phyloP scores from a whole-genome alignment of 2,113 vertebrate species.

The Myiozetetes cayanensis region DNA sequence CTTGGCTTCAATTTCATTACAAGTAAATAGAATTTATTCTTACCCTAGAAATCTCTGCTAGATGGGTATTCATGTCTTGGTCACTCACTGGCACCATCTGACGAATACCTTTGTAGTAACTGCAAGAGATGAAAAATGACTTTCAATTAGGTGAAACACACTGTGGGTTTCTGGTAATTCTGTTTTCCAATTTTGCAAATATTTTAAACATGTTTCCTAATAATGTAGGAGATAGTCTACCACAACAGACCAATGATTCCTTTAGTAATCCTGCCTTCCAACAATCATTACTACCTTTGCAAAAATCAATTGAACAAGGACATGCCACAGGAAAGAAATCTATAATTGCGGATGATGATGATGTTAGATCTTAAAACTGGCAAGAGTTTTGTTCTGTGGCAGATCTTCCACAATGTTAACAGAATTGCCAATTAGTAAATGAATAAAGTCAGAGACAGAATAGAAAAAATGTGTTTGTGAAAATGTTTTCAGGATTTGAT shows the following conservation, averaged over 20 bases:
- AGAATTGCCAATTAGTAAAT: neutral
- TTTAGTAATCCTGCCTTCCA: neutral
- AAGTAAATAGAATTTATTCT: conserved; percentile 56
- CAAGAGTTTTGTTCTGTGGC: neutral
- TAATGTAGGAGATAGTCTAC: neutral
- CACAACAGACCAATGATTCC: neutral
- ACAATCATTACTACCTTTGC: neutral
- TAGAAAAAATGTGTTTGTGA: neutral
- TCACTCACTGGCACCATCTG: conserved; percentile 96
- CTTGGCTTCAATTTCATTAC: neutral
- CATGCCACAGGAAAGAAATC: neutral
- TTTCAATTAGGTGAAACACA: neutral
- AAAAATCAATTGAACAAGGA: neutral
- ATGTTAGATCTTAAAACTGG: neutral
- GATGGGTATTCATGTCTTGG: conserved; percentile 98
- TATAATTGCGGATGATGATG: neutral
- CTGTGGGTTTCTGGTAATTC: neutral
- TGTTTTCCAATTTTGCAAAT: neutral
- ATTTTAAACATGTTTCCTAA: neutral
- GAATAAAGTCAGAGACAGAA: neutral
- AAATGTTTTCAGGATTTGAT: neutral
- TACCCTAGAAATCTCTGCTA: conserved; percentile 98
- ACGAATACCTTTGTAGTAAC: conserved; percentile 95
- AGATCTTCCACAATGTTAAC: neutral
- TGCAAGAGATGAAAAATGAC: conserved; percentile 45